A percentile compares a stretch with the other conserved stretches of the same genome.
These are phyloP conservation scores for Chrysemys picta DNA, from an alignment of 2,113 vertebrate species.

Conservation along the genomic window DNA sequence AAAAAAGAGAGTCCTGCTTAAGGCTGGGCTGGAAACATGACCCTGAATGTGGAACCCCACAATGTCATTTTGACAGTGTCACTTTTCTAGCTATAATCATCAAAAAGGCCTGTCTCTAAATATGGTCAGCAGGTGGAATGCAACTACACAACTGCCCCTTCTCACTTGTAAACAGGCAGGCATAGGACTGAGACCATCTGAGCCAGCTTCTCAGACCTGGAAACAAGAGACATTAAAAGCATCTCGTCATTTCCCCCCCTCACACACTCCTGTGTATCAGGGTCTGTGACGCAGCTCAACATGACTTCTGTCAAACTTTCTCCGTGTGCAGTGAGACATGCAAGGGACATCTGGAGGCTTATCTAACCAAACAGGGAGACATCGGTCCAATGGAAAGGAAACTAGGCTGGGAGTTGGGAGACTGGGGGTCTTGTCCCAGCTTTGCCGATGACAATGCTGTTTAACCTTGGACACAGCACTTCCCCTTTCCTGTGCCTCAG, in stretches of 20 bases:
- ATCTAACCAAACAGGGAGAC: background rate
- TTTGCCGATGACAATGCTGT: background rate
- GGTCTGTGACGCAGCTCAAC: background rate
- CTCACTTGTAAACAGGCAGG: background rate
- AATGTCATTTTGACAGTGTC: background rate
- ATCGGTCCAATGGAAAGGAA: background rate
- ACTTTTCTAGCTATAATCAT: background rate
- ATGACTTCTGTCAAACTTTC: background rate
- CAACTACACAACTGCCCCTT: background rate
- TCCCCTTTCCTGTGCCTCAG: background rate
- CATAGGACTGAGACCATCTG: background rate
- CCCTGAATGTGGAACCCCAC: background rate
- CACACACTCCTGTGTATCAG: background rate
- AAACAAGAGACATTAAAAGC: background rate
- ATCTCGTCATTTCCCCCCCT: background rate
- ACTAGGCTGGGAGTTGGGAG: background rate
- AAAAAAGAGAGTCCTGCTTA: background rate
- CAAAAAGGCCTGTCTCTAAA: background rate
- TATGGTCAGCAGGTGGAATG: background rate
- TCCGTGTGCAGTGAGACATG: background rate
- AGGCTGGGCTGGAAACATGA: background rate
- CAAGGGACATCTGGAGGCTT: background rate
- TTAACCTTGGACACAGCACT: accelerated
- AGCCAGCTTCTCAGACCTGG: background rate
- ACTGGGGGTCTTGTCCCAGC: background rate